A percentile compares a stretch with the other conserved stretches of the same genome.
Evolutionary conservation across 2,797 vertebrate species (phyloP).

Genomic region (Moxostoma hubbsi): DNA sequence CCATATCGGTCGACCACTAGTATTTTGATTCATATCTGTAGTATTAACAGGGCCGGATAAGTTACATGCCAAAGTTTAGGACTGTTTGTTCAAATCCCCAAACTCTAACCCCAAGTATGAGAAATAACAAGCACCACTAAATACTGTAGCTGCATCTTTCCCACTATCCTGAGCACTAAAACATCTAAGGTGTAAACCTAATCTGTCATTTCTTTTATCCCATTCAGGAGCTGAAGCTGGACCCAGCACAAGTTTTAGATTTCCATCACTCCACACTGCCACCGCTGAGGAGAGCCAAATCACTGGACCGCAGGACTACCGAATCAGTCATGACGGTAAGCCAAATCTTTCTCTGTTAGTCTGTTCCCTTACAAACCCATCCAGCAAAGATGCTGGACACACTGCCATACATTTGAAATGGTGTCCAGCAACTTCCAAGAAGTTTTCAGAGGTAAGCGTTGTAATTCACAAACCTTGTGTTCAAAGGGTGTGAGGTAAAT

Average conservation of each 20-base stretch:
- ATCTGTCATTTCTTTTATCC: neutral
- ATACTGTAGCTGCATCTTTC: neutral
- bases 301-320: conserved; percentile 82
- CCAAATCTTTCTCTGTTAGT: neutral
- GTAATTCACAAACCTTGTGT: conserved; percentile 51
- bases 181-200: neutral
- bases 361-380: neutral
- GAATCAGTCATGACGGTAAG: conserved; percentile 86
- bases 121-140: neutral
- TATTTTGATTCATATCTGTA: neutral
- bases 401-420: conserved; percentile 1
- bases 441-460: conserved; percentile 18
- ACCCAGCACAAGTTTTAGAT: conserved; percentile 65
- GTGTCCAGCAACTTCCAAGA: conserved; percentile 6
- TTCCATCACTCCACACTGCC: conserved; percentile 77
- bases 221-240: conserved; percentile 71
- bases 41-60: neutral
- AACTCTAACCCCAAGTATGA: neutral
- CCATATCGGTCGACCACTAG: no score
- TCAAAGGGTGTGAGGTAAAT: conserved; percentile 53
- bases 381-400: neutral
- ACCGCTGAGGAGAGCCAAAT: conserved; percentile 83
- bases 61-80: neutral
- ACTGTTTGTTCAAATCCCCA: no score
- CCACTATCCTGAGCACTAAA: neutral